A percentile compares a stretch with the other conserved stretches of the same genome.
phyloP scores from a whole-genome alignment of 2,113 vertebrate species.

The Heterocephalus glaber region DNA sequence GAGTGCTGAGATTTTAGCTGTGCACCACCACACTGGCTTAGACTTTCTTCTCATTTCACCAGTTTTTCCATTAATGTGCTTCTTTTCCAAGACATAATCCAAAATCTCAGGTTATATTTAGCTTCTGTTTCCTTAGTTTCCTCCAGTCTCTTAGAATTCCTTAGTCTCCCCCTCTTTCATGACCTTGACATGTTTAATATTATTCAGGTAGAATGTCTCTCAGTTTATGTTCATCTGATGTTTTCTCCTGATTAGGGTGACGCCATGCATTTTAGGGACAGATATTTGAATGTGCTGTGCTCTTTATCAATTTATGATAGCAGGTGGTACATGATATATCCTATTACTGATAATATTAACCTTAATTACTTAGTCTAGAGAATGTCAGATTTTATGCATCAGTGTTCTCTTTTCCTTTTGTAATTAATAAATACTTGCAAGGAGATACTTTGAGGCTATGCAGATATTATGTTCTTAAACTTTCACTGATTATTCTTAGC shows the following conservation, averaged over 20 bases:
- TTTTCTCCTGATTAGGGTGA: background rate
- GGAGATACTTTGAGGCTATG: background rate
- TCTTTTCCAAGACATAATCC: background rate
- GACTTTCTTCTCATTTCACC: background rate
- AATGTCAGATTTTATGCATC: background rate
- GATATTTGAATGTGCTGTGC: background rate
- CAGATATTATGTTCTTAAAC: background rate
- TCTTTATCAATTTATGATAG: background rate
- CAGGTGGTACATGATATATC: background rate
- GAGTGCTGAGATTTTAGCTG: background rate
- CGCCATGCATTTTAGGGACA: background rate
- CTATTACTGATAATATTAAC: conserved; percentile 5
- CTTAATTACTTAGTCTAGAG: background rate
- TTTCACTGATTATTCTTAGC: background rate
- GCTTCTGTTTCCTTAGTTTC: background rate
- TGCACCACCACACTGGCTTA: background rate
- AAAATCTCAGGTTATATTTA: background rate
- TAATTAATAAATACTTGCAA: conserved; percentile 35
- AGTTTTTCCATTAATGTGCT: background rate
- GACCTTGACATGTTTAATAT: background rate
- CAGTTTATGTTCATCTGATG: background rate
- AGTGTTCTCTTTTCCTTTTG: background rate
- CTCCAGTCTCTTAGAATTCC: background rate
- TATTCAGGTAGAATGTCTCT: background rate
- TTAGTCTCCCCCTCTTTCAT: conserved; percentile 2